phyloP scores from a whole-genome alignment of 2,113 vertebrate species.

The Bucco capensis region DNA sequence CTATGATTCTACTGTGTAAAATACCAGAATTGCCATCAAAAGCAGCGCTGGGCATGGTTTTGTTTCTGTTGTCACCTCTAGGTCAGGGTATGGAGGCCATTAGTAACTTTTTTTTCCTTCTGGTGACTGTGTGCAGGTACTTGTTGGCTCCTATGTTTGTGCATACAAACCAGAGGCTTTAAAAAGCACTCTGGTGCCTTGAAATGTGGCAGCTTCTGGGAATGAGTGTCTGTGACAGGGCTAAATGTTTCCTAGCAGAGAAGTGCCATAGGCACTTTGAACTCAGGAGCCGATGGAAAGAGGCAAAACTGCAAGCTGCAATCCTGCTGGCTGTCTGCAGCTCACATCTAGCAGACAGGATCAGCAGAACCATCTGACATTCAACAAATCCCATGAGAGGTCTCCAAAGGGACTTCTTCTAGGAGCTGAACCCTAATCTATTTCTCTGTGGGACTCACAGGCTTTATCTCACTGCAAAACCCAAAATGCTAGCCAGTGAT shows the following conservation, averaged over 20 bases:
- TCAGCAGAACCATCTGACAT: not conserved
- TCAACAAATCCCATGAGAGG: not conserved
- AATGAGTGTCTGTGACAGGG: constrained; percentile 28
- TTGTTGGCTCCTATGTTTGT: not conserved
- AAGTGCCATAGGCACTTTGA: constrained; percentile 33
- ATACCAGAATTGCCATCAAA: not conserved
- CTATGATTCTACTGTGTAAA: not conserved
- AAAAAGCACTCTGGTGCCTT: constrained; percentile 17
- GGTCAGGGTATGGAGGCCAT: not conserved
- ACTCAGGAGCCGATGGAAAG: constrained; percentile 34
- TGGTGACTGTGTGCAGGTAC: not conserved
- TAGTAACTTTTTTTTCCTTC: not conserved
- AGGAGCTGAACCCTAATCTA: not conserved
- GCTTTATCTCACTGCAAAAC: not conserved
- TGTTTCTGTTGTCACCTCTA: not conserved
- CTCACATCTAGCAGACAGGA: not conserved
- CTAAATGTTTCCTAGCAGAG: constrained; percentile 50
- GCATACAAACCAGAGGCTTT: not conserved
- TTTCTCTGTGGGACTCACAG: not conserved
- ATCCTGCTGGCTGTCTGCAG: constrained; percentile 4
- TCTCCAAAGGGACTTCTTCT: not conserved
- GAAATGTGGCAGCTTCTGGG: constrained; percentile 37
- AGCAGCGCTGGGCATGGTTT: not conserved
- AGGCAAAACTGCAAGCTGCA: not conserved
- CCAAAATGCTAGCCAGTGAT: not conserved